Evolutionary conservation across 2,113 vertebrate species (phyloP).

Genomic region (Macroglossus sobrinus): DNA sequence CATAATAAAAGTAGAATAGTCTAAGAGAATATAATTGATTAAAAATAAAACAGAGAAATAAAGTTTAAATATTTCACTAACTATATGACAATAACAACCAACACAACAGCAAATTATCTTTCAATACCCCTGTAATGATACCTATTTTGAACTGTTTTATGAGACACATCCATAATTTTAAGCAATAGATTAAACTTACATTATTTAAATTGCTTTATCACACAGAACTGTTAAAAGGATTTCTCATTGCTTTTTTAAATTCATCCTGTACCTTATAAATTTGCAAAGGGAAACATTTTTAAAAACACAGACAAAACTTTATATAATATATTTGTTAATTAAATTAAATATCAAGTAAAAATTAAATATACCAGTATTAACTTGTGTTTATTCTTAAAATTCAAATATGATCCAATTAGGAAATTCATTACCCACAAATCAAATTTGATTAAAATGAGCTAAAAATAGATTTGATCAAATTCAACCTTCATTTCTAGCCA

Average conservation of each 20-base stretch:
- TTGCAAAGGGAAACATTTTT: background rate
- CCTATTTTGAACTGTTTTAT: background rate
- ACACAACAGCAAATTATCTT: background rate
- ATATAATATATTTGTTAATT: background rate
- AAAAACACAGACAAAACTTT: background rate
- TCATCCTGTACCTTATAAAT: background rate
- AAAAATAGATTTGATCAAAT: conserved; percentile 36
- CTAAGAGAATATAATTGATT: background rate
- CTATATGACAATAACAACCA: background rate
- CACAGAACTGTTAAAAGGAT: background rate
- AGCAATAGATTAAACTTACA: background rate
- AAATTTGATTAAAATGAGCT: background rate
- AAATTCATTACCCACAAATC: conserved; percentile 4
- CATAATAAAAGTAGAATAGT: background rate
- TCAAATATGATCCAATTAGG: conserved; percentile 8
- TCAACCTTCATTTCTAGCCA: background rate
- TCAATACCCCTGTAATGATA: background rate
- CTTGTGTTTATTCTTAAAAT: background rate
- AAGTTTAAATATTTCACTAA: background rate
- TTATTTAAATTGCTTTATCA: background rate
- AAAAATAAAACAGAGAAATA: background rate
- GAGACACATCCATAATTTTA: background rate
- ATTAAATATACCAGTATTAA: conserved; percentile 24
- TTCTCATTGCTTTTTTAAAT: background rate
- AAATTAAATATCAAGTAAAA: conserved; percentile 12